Evolutionary conservation across 1,140 invertebrate genomes (phyloP), one percentile per base, ranked within the genome.

Genomic region (Papilio aristodemus): DNA sequence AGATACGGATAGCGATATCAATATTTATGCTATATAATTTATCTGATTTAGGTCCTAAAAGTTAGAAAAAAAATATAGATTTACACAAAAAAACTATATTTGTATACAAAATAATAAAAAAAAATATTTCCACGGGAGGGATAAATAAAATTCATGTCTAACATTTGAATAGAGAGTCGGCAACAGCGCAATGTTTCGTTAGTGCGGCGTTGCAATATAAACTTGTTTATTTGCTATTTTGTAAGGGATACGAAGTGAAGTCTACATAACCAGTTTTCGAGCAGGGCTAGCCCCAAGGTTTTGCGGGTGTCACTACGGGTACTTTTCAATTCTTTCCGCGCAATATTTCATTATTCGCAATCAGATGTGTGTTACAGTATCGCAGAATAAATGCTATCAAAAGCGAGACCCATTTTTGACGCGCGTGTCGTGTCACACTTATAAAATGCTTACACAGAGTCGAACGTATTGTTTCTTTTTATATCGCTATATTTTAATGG

Each of bases 221-320:
- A 66, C 63, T 66, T 50, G 63, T 66, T 66, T 66, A 46, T 66
- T 66, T 66, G 63, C 63, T 66, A 66, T 66, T 66, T 66, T 66
- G 63, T 66, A 66, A 66, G 63, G 63, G 63, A 46, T 66, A 66
- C 63, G n/a, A 50, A 66, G 63, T 66, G 43, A 50, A 66, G 63
- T 66, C 63, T 66, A 66, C 41, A 66, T 66, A 66, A 66, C 63
- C 63, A 46, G 63, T 66, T 66, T 66, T 39, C 27, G 50, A 66
- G 63, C 63, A 66, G 63, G 63, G 63, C 63, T 66, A 66, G 63
- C 63, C 63, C 63, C 41, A 66, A 50, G 63, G 63, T 66, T 66
- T 66, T 66, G 41, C 63, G 63, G 11, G 63, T 50, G 27, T 46
- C 41, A 66, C 63, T 41, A 46, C 43, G 63, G 43, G 22, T 50